Evolutionary conservation across 2,888 invertebrate species (phyloP), one percentile per base, ranked within the genome.

Genomic region (Eupelmus urozonus): DNA sequence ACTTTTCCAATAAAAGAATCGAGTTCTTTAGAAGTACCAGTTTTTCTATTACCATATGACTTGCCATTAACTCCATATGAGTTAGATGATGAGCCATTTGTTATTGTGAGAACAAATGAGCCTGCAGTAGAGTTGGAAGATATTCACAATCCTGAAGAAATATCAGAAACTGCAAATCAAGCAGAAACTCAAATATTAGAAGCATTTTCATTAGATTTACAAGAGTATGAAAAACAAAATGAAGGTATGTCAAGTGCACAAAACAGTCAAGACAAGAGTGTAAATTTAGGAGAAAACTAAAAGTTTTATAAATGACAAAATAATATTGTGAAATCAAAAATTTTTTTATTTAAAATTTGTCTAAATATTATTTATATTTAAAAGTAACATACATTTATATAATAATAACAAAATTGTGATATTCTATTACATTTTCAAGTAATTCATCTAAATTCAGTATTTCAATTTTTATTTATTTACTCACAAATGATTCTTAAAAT

Each of bases 11-110:
- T 94, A 80, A 81, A 80, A 60, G 79, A 85, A 76, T 82, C 85
- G 13, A 81, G 80, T 51, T 81, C 85, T 27, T 63, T 78, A 2
- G 83, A 84, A 1, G 66, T 81, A 84, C 88, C 84, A 69, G 83
- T 90, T 34, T 93, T 94, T 83, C 93, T 95, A 0, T 89, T 97
- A 74, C 96, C 96, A 0, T 97, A 95, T 88, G 97, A 97, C 90
- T 89, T 97, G 16, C 97, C 97, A 0, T 91, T 95, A 0, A 92
- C 91, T 0, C 93, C 94, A n/a, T 98, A 97, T 86, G 91, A 91
- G 0, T 86, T 90, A 0, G 92, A 91, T 55, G 96, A 96, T 91
- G 92, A 92, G 16, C 95, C 96, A 25, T 42, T 27, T 29, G 0
- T 55, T 3, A 59, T 7, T 18, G 25, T 25, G 4, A 20, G 11